Conservation (phyloP, 2,888 invertebrate genomes). For the Sturmia bella region DNA sequence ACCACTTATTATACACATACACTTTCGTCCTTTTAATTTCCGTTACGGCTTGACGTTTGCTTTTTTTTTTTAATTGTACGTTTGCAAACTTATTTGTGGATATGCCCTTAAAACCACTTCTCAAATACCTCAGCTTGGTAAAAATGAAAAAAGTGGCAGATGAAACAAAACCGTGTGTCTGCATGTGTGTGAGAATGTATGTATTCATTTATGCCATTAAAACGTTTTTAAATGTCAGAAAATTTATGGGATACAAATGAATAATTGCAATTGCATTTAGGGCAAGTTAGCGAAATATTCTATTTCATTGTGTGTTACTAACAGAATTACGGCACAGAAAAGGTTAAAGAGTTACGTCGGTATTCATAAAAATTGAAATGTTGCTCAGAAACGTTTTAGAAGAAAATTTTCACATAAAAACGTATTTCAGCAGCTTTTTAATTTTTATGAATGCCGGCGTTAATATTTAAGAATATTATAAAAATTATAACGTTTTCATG, state of each 20-base stretch:
- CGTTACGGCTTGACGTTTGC: conserved; percentile 38
- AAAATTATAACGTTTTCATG: no score
- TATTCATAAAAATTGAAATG: no score
- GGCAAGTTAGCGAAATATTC: conserved; percentile 3
- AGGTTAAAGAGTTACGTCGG: no score
- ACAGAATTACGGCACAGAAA: not conserved
- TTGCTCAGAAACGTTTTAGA: no score
- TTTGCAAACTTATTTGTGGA: conserved; percentile 20
- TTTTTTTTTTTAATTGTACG: conserved; percentile 12
- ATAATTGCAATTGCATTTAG: conserved; percentile 36
- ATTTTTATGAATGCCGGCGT: no score
- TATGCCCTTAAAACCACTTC: conserved; percentile 56
- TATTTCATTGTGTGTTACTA: not conserved
- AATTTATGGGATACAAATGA: conserved; percentile 40
- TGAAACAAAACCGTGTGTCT: conserved; percentile 23
- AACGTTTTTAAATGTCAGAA: conserved; percentile 44
- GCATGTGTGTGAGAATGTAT: not conserved
- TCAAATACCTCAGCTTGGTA: conserved; percentile 45
- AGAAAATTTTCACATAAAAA: no score
- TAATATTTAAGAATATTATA: no score
- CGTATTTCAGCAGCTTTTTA: no score
- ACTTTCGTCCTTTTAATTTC: conserved; percentile 50
- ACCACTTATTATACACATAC: conserved; percentile 14
- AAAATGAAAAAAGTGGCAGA: conserved; percentile 7
- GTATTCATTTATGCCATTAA: conserved; percentile 9